Base-by-base conservation (phyloP, 2,797 vertebrate species). In the Rhynchotus rufescens region DNA sequence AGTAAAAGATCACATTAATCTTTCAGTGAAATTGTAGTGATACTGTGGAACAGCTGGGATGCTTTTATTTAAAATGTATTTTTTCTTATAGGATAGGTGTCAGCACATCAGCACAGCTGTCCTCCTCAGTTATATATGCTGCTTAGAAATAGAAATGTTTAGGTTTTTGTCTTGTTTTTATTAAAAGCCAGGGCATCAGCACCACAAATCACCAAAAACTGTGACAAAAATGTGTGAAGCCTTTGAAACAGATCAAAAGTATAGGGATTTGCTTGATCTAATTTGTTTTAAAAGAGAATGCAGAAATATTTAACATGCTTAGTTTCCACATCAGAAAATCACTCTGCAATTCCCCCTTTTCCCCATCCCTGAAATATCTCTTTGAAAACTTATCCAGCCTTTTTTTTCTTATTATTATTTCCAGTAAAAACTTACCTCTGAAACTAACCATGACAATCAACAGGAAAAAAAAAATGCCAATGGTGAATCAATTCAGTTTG, bases 211-310 rank as follows among this genome's bases (percentile, higher is more conserved):
- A 86, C 57, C 14, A 91, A 81, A 82, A 0, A 0, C 40, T 64
- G 12, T 10, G 65, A 82, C 80, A 84, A 89, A 93, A 92, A 30
- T 2, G 25, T 84, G 42, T 85, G 86, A 75, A 87, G 80, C 19
- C 86, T 89, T 94, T 94, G 89, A 96, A 95, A 95, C 23, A 93
- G 86, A 96, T 96, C 81, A 92, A 94, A 96, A 93, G 84, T 93
- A 56, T 9, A 76, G 66, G 32, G 84, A 92, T 88, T 92, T 92
- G 60, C 89, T 94, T 94, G 84, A 96, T 87, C 69, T 94, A 90
- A 93, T 95, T 90, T 95, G 38, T 59, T 83, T 90, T 89, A 88
- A 93, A 94, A 95, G 76, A 57, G 84, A 77, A 71, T 86, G 91
- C 9, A 89, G 69, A 94, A 94, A 75, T 93, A 94, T 88, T 92